Evolutionary conservation across 35 echinoderm and acorn worm species (phyloP).

Genomic region (Acanthaster planci): DNA sequence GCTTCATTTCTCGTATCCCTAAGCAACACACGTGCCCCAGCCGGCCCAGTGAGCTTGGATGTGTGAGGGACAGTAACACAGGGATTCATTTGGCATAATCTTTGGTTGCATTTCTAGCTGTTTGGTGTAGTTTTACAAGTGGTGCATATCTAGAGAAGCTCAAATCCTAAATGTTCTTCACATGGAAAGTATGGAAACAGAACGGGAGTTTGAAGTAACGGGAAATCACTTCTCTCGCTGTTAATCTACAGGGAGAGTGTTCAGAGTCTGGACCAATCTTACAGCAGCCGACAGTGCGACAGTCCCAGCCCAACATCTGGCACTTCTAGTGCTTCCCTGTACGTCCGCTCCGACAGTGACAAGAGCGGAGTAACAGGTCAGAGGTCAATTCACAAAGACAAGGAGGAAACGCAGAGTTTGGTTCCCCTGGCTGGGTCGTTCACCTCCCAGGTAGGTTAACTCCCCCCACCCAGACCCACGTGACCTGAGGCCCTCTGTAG

Average conservation of each 20-base stretch:
- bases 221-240: not conserved
- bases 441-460: conserved; percentile 60
- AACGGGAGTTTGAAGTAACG: not conserved
- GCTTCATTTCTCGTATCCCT: too few species aligned
- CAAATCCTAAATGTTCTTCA: too few species aligned
- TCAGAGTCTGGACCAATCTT: conserved; percentile 47
- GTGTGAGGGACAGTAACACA: too few species aligned
- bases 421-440: conserved; percentile 67
- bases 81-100: too few species aligned
- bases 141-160: too few species aligned
- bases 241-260: conserved; percentile 31
- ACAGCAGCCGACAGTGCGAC: not conserved
- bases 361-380: conserved; percentile 6
- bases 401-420: conserved; percentile 63
- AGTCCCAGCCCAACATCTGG: conserved; percentile 33
- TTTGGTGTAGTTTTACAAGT: too few species aligned
- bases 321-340: conserved; percentile 28
- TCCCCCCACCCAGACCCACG: too few species aligned
- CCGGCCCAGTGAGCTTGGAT: too few species aligned
- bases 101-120: too few species aligned
- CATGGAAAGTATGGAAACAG: too few species aligned
- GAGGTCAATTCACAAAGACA: conserved; percentile 37
- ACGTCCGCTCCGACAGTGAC: conserved; percentile 29
- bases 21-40: too few species aligned
- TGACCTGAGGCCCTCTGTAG: too few species aligned